Percentiles rank a stretch among this genome's conserved stretches.
phyloP scores from a whole-genome alignment of 2,888 invertebrate species.

The Drosophila paranaensis region DNA sequence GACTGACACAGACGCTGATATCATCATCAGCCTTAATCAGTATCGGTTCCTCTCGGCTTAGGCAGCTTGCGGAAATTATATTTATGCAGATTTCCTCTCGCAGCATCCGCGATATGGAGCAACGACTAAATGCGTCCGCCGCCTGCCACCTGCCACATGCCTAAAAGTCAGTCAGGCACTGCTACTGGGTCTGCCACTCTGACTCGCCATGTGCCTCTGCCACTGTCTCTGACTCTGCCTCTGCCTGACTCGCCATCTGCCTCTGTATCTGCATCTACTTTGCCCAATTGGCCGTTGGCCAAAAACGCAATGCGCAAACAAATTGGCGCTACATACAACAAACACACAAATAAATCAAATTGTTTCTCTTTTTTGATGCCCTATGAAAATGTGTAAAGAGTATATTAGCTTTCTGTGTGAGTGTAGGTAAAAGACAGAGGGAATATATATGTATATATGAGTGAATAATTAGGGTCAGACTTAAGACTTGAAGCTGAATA shows the following conservation, averaged over 20 bases:
- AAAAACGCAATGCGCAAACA: slow-evolving; percentile 62
- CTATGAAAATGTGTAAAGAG: background rate
- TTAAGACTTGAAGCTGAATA: too few species aligned
- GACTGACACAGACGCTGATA: slow-evolving; percentile 7
- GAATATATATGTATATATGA: too few species aligned
- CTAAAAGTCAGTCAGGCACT: slow-evolving; percentile 1
- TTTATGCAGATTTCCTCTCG: slow-evolving; percentile 35
- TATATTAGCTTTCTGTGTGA: background rate
- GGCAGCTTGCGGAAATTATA: slow-evolving; percentile 61
- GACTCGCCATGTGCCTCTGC: background rate
- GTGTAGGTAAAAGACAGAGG: background rate
- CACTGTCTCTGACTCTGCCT: background rate
- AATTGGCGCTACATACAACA: slow-evolving; percentile 26
- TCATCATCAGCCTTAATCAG: slow-evolving; percentile 16
- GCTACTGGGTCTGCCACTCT: background rate
- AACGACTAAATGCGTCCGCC: slow-evolving; percentile 43
- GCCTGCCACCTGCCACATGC: slow-evolving; percentile 40
- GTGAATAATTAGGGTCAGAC: too few species aligned
- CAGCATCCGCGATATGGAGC: slow-evolving; percentile 27
- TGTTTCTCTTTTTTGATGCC: slow-evolving; percentile 3
- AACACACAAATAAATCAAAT: slow-evolving; percentile 57
- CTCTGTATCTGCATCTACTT: background rate
- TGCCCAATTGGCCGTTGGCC: slow-evolving; percentile 56
- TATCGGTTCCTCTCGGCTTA: background rate
- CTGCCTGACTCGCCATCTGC: background rate